Base-by-base conservation (phyloP, 2,797 vertebrate genomes). In the Adelosebastes latens region DNA sequence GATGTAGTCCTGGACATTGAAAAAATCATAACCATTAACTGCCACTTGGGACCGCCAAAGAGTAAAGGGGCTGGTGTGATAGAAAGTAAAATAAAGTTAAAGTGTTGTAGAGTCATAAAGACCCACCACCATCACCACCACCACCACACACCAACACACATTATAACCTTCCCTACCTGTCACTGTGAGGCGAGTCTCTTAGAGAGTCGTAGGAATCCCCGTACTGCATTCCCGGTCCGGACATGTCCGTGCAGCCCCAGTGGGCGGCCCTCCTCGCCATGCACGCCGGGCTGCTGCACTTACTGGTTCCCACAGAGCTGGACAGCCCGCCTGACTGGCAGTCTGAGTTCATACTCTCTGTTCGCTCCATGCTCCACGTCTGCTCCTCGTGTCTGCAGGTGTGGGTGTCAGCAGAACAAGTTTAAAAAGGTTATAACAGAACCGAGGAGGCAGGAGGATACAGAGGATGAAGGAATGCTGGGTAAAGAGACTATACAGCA, bases 261-360 rank as follows among this genome's bases (percentile, higher is more conserved):
- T 97, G 95, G 1, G 97, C 96, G 2, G 96, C 97, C 1, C 97
- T 96, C 74, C 97, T 96, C 1, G 97, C 97, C 94, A 99, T 96
- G 4, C 98, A 99, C 0, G 98, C 97, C 0, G 98, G 98, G 90
- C 98, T 99, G 96, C 98, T 99, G 96, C 98, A 99, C 91, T 99
- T 99, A 92, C 98, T 99, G 95, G 97, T 99, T 91, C 98, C 98
- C 91, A 99, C 97, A 0, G 98, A 99, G 0, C 98, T 99, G 84
- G 98, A 96, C 93, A 98, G 95, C 75, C 97, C 97, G 75, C 97
- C 98, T 11, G 98, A 99, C 93, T 98, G 98, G 84, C 97, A 98
- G 91, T 98, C 97, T 0, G 98, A 99, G 91, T 97, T 98, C 92
- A 98, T 94, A 58, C 98, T 99, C 83, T 98, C 98, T 0, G 98